Base-by-base conservation (phyloP, 1,140 invertebrate genomes). In the Nasonia longicornis region DNA sequence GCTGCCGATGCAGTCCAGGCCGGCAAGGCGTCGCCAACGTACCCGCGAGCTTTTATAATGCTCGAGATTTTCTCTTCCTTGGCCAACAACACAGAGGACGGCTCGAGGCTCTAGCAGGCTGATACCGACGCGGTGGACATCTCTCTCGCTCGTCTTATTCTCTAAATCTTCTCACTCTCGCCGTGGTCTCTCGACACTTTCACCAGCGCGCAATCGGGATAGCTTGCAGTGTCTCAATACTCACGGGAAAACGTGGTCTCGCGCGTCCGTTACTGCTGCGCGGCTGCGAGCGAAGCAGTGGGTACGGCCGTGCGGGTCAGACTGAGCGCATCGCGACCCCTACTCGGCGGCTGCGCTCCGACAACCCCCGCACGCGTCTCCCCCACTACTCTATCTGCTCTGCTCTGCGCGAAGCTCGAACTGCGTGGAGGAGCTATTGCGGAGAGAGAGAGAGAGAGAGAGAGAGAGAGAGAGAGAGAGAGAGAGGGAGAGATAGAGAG, bases 311-410 rank as follows among this genome's bases (percentile, higher is more conserved):
- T 85, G 81, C 86, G 84, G 84, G 79, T 85, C 84, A 84, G 82
- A 87, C 86, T 86, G 85, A 86, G 82, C 72, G 82, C 84, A 70
- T 78, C 77, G 73, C 22, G 29, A 31, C 35, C 38, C 71, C 42
- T 16, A 8, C 71, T 14, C n/a, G 42, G 69, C 69, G 69, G 69
- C 69, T 20, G 29, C 66, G 81, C 79, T 77, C 74, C 83, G 83
- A 83, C 82, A 35, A 82, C 82, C 82, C 84, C 84, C 85, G 86
- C 86, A 84, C 85, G 84, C 82, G 72, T 84, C 86, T 83, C 31
- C 77, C 66, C 16, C 64, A 42, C 80, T 20, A 20, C 69, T 20
- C 35, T 26, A 26, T 8, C 64, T 67, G 11, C 22, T 4, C 29
- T 7, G 7, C 16, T 7, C 20, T 10, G 3, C 64, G 38, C 11